These are phyloP conservation scores for Lottia gigantea DNA, from an alignment of 2,888 invertebrate genomes.

Conservation along the genomic window DNA sequence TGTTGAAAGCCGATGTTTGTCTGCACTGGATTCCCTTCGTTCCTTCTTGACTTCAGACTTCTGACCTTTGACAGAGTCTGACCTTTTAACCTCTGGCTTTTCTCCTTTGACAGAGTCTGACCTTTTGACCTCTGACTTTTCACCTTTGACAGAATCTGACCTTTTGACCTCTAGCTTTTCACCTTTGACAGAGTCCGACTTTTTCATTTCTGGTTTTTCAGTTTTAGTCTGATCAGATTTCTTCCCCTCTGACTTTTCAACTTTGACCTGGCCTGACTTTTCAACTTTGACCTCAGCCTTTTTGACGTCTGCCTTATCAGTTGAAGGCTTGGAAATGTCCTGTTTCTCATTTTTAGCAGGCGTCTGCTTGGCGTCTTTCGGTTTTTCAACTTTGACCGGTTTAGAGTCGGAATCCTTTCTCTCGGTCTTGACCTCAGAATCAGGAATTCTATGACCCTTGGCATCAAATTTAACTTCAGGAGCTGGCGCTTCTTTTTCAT, in stretches of 20 bases:
- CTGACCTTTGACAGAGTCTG: not conserved
- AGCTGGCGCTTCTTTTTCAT: slow-evolving; percentile 16
- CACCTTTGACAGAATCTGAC: not conserved
- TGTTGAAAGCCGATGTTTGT: not conserved
- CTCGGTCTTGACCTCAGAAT: slow-evolving; percentile 8
- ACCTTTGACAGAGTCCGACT: not conserved
- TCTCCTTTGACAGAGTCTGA: not conserved
- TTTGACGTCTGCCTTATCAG: not conserved
- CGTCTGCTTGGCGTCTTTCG: not conserved
- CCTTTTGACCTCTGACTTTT: not conserved
- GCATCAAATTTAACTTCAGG: slow-evolving; percentile 15
- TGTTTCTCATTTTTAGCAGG: not conserved
- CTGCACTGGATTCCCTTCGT: not conserved
- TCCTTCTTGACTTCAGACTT: slow-evolving; percentile 1
- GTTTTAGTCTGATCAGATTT: not conserved
- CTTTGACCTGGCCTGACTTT: not conserved
- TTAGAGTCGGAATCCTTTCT: not conserved
- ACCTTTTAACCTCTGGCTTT: not conserved
- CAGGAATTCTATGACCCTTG: slow-evolving; percentile 12
- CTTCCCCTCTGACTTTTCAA: not conserved
- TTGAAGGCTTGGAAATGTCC: not conserved
- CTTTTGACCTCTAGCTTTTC: not conserved
- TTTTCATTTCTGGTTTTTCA: not conserved
- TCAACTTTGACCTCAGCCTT: slow-evolving; percentile 12
- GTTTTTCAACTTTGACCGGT: slow-evolving; percentile 1